Base-by-base conservation (phyloP, 2,888 invertebrate genomes). In the Nymphalis c-album region DNA sequence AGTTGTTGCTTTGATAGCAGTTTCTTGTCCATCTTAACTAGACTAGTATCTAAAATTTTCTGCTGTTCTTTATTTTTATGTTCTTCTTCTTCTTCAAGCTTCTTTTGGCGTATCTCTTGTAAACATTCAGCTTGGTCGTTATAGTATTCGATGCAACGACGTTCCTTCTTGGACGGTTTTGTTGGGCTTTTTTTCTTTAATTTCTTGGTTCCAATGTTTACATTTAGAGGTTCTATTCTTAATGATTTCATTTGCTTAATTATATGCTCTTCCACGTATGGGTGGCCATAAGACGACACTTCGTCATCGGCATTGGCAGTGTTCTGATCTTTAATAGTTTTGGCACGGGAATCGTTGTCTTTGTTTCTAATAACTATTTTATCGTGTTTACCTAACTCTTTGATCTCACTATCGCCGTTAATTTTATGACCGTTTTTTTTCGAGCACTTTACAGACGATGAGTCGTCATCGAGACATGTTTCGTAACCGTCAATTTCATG, bases 121-220 rank as follows among this genome's bases (percentile, higher is more conserved):
- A 94, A 83, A 74, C 94, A 94, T 74, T 94, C 94, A 62, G 93
- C 94, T 81, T 94, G 94, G 73, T 94, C 95, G 81, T 94, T 94
- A 81, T 94, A 94, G 74, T 94, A 94, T 80, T 94, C 94, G 45
- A 93, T 88, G 73, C 88, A 90, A 71, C 83, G 79, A 60, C 84
- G 84, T 55, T 87, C 86, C 53, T 75, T 81, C 71, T 88, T 91
- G 80, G 88, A 86, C 80, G 88, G 85, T 72, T 90, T 91, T 0
- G 85, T 86, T 17, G 91, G 91, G 77, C 90, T 91, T 72, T 83
- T 81, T 76, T 87, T 89, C 65, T 82, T 87, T 16, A 68, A 61
- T 71, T 82, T 85, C 73, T 86, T 90, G 69, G 80, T 82, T 64
- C 82, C 76, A 68, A 91, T 79, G 55, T 90, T 90, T 66, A 91